phyloP scores from a whole-genome alignment of 2,113 vertebrate genomes.

The Engraulis encrasicolus region DNA sequence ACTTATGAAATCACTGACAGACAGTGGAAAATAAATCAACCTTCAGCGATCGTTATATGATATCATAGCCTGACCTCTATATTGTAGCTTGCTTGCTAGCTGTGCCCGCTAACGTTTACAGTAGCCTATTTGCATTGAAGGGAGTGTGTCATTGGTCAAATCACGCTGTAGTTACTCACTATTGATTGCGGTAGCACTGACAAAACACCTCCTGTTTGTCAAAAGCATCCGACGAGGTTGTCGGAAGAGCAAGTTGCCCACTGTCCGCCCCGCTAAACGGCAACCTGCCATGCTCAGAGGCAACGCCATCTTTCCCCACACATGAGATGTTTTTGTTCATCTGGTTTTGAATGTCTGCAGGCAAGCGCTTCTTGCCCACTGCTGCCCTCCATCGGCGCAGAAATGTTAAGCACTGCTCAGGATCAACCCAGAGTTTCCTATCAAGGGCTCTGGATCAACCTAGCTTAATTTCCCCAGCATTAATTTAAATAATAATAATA shows the following conservation, averaged over 20 bases:
- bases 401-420: not conserved
- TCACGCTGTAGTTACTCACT: slow-evolving; percentile 62
- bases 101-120: not conserved
- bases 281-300: slow-evolving; percentile 29
- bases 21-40: not conserved
- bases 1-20: not conserved
- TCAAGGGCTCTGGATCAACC: no score
- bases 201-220: slow-evolving; percentile 48
- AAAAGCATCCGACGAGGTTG: slow-evolving; percentile 28
- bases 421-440: no score
- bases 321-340: slow-evolving; percentile 30
- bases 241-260: slow-evolving; percentile 35
- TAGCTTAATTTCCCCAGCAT: no score
- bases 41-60: not conserved
- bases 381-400: slow-evolving; percentile 41
- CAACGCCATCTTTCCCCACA: slow-evolving; percentile 72
- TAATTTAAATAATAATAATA: no score
- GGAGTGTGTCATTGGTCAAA: not conserved
- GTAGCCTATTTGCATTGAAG: not conserved
- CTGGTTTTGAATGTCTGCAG: not conserved
- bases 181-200: slow-evolving; percentile 49
- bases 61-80: not conserved
- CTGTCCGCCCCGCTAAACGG: slow-evolving; percentile 48
- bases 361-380: not conserved
- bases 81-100: not conserved